These are phyloP conservation scores for Oryzias celebensis DNA, from an alignment of 2,113 vertebrate species.

Conservation along the genomic window DNA sequence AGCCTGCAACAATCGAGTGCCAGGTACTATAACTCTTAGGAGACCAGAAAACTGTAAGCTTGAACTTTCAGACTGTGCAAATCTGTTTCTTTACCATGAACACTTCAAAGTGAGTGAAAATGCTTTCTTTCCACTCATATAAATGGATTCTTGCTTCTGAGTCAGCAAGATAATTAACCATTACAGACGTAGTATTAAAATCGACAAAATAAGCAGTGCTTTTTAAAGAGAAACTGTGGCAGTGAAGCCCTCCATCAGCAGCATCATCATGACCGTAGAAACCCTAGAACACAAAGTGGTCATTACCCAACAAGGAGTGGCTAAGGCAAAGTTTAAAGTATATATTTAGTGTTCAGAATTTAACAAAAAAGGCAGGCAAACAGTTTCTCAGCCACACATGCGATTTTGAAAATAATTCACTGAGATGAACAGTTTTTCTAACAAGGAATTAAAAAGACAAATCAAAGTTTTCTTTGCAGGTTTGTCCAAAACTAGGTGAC, in stretches of 20 bases:
- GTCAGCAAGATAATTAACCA: conserved; percentile 77
- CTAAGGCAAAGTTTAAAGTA: conserved; percentile 79
- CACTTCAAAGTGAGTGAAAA: conserved; percentile 78
- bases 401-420: conserved; percentile 2
- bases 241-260: conserved; percentile 52
- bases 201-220: conserved; percentile 78
- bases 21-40: conserved; percentile 67
- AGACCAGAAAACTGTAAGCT: conserved; percentile 84
- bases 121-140: conserved; percentile 77
- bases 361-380: conserved; percentile 59
- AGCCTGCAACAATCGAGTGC: conserved; percentile 75
- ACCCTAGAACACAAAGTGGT: conserved; percentile 51
- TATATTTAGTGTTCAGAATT: conserved; percentile 85
- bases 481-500: not conserved
- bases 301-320: conserved; percentile 78
- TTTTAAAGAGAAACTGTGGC: conserved; percentile 62
- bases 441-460: not conserved
- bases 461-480: conserved; percentile 21
- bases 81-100: conserved; percentile 77
- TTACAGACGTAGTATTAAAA: conserved; percentile 67
- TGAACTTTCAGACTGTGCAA: conserved; percentile 73
- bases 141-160: conserved; percentile 75
- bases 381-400: conserved; percentile 43
- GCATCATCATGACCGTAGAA: conserved; percentile 63
- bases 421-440: not conserved